A percentile compares a stretch with the other conserved stretches of the same genome.
Evolutionary conservation across 2,888 invertebrate genomes (phyloP).

Genomic region (Drepanosiphum platanoidis): DNA sequence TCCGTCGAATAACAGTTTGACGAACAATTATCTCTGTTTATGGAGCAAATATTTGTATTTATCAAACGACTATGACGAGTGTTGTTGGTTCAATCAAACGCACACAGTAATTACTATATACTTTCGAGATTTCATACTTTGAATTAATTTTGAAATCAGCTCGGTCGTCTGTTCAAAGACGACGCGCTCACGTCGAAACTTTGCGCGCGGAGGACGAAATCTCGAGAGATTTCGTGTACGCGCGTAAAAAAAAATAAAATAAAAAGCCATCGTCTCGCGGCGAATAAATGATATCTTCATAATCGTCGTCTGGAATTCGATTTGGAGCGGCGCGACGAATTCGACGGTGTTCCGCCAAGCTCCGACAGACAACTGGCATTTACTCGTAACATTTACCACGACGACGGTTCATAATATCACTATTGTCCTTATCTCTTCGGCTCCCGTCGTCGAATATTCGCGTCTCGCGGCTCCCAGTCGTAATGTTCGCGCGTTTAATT

Average conservation of each 20-base stretch:
- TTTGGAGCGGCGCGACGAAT: neutral
- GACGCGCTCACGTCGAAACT: too few species aligned
- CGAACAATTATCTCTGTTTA: neutral
- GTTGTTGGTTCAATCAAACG: too few species aligned
- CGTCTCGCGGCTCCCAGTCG: too few species aligned
- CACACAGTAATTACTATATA: too few species aligned
- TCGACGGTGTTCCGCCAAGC: neutral
- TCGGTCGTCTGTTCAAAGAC: neutral
- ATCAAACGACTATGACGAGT: neutral
- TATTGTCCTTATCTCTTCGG: neutral
- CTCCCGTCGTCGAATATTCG: too few species aligned
- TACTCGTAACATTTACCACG: neutral
- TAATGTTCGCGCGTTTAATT: neutral
- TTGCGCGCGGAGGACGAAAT: too few species aligned
- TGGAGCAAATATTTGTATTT: neutral
- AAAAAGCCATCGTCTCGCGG: neutral
- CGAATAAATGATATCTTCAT: constrained; percentile 21
- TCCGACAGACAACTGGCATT: neutral
- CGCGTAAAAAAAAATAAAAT: neutral
- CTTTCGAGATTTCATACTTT: neutral
- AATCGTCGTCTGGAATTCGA: neutral
- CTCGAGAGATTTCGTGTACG: neutral
- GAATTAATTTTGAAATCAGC: neutral
- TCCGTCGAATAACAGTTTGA: neutral
- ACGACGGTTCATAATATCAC: neutral